A percentile compares a stretch with the other conserved stretches of the same genome.
Conservation (phyloP, 2,113 vertebrate species). For the Choloepus hoffmanni region DNA sequence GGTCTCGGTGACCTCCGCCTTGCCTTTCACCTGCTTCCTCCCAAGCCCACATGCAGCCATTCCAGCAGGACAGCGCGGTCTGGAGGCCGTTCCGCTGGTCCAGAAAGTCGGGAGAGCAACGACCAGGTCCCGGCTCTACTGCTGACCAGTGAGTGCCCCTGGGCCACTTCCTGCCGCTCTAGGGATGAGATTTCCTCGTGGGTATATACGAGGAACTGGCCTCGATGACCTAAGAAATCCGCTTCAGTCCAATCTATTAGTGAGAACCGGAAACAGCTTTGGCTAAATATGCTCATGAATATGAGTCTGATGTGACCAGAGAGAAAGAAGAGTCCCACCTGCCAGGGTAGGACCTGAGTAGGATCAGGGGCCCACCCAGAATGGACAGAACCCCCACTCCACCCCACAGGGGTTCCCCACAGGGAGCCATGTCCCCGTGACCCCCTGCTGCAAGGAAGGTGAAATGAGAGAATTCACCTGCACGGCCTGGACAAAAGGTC, state of each 20-base stretch:
- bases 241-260: neutral
- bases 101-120: neutral
- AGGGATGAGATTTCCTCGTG: neutral
- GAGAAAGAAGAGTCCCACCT: neutral
- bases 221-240: neutral
- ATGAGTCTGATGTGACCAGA: neutral
- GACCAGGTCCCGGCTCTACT: neutral
- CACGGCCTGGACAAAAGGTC: neutral
- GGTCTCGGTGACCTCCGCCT: neutral
- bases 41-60: neutral
- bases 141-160: neutral
- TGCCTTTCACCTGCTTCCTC: neutral
- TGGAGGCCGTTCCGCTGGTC: neutral
- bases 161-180: neutral
- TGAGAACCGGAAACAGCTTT: neutral
- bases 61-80: neutral
- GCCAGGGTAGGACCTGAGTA: too few relatives aligned
- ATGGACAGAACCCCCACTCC: too few relatives aligned
- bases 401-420: too few relatives aligned
- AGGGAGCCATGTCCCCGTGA: neutral
- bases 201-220: neutral
- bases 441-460: neutral
- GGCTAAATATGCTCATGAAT: neutral
- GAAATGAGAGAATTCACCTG: neutral
- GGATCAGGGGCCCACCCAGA: too few relatives aligned